phyloP scores from a whole-genome alignment of 2,888 invertebrate species.

The Pecten maximus region DNA sequence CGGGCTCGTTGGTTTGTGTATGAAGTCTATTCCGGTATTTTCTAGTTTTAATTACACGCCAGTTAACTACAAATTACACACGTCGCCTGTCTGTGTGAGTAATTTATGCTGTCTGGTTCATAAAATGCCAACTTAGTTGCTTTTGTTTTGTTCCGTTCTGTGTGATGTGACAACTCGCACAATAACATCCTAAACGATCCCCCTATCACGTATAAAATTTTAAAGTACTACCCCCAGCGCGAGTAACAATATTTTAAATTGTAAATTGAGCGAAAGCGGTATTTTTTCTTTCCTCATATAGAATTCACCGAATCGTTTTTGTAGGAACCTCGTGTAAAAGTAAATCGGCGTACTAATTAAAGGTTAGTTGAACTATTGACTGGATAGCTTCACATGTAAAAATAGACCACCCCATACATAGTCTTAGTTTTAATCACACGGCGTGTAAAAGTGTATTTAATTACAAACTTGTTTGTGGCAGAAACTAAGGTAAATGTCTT shows the following conservation, averaged over 20 bases:
- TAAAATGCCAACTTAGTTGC: not conserved
- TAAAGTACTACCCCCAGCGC: not conserved
- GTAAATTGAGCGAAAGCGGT: conserved; percentile 1
- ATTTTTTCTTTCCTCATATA: not conserved
- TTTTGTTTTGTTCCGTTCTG: not conserved
- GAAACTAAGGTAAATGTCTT: too few species aligned
- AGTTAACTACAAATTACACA: not conserved
- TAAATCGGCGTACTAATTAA: not conserved
- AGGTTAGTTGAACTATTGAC: not conserved
- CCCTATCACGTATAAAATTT: not conserved
- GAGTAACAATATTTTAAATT: not conserved
- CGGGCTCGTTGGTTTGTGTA: not conserved
- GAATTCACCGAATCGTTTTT: not conserved
- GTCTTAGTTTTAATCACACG: not conserved
- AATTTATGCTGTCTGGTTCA: not conserved
- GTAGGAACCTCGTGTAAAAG: not conserved
- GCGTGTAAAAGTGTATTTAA: not conserved
- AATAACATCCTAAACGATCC: not conserved
- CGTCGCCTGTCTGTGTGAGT: not conserved
- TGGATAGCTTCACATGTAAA: not conserved
- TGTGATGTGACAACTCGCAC: not conserved
- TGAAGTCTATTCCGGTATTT: not conserved
- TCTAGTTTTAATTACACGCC: not conserved
- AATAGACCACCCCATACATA: not conserved
- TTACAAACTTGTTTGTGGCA: not conserved